These are phyloP conservation scores for Cyprinella venusta DNA, from an alignment of 2,797 vertebrate genomes.

Conservation along the genomic window DNA sequence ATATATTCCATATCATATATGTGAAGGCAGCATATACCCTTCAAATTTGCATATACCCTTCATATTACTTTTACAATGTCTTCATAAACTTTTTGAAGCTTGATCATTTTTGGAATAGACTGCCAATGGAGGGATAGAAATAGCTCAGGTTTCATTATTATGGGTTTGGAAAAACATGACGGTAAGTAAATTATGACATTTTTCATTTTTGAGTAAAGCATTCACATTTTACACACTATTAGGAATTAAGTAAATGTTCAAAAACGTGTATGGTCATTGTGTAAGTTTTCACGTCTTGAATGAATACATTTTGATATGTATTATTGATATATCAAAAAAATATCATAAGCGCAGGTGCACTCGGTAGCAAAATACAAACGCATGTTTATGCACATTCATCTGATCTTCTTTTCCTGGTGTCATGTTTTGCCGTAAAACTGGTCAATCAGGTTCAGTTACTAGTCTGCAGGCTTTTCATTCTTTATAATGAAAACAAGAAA, in stretches of 20 bases:
- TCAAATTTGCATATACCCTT: background rate
- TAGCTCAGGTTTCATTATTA: too few relatives aligned
- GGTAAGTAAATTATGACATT: background rate
- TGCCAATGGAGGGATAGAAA: too few relatives aligned
- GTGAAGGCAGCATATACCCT: too few relatives aligned
- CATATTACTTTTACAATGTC: too few relatives aligned
- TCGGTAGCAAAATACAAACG: background rate
- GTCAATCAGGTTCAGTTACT: slow-evolving; percentile 37
- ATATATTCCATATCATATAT: too few relatives aligned
- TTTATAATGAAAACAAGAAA: slow-evolving; percentile 21
- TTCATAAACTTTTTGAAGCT: too few relatives aligned
- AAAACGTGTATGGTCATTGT: background rate
- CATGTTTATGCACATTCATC: background rate
- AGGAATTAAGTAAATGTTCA: background rate
- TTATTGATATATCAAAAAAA: background rate
- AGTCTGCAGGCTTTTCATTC: background rate
- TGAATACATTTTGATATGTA: background rate
- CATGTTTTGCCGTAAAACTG: slow-evolving; percentile 8
- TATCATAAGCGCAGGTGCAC: background rate
- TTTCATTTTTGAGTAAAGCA: background rate
- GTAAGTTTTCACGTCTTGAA: background rate
- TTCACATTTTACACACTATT: background rate
- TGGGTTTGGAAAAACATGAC: background rate
- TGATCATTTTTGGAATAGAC: too few relatives aligned
- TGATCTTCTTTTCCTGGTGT: slow-evolving; percentile 23